Base-by-base conservation (phyloP, 1,140 invertebrate genomes). In the Drosophila pseudoobscura region DNA sequence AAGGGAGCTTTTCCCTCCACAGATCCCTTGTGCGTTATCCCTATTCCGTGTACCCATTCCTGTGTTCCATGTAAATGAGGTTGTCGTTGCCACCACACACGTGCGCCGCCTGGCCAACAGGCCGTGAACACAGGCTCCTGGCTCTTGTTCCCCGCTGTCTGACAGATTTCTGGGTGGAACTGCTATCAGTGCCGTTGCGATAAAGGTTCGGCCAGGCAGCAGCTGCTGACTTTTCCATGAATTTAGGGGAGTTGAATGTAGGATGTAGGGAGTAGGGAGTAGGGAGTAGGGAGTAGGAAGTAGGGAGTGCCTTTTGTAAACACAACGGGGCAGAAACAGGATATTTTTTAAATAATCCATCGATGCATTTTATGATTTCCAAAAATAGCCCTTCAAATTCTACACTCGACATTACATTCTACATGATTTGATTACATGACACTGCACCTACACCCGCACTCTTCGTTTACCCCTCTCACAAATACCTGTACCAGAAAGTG, bases 51-150 rank as follows among this genome's bases (percentile, higher is more conserved):
- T 70, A 17, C 35, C 44, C 49, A 26, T 31, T 39, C 11, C 26
- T 39, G 20, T 46, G 45, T 26, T 53, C 17, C 49, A 51, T 72
- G 35, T 39, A 39, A 39, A 78, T 83, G 79, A 64, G 70, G 83
- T 83, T 82, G 41, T 15, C 2, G 83, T 78, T 82, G 41, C 20
- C 2, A 11, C 43, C 24, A 26, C 24, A 26, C 5, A 26, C 5
- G 24, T 24, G 31, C 4, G 31, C 24, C 20, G 46, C 54, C 68
- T 64, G 65, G 31, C 70, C 83, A 85, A 69, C 78, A 80, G 77
- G 74, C 82, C 78, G 78, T 87, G 66, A 87, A 82, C 75, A 80
- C 71, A 24, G 60, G 49, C 47, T 56, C 46, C 72, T 62, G 50
- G 44, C 47, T 46, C 58, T 56, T 43, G 26, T 45, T 22, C 15